phyloP scores from a whole-genome alignment of 2,888 invertebrate species.

The Nomada fabriciana region DNA sequence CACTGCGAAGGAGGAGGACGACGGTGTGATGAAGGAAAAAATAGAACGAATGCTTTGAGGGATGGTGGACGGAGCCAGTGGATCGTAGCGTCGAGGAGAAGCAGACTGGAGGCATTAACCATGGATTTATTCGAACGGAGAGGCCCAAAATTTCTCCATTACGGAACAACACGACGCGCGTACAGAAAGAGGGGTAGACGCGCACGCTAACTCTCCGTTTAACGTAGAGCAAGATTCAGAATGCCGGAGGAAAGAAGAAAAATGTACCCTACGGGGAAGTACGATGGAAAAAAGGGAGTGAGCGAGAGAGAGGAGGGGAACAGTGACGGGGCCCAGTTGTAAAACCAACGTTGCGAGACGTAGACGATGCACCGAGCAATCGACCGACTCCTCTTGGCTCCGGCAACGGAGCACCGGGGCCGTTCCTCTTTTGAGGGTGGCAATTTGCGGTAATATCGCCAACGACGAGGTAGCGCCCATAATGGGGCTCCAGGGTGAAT shows the following conservation, averaged over 20 bases:
- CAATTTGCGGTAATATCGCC: slow-evolving; percentile 84
- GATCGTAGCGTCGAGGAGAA: background rate
- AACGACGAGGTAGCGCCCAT: slow-evolving; percentile 82
- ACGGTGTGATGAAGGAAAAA: slow-evolving; percentile 56
- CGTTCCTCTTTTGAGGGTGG: slow-evolving; percentile 82
- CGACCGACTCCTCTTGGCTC: slow-evolving; percentile 64
- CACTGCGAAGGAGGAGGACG: slow-evolving; percentile 18
- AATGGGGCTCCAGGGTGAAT: slow-evolving; percentile 75
- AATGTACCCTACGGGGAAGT: slow-evolving; percentile 34
- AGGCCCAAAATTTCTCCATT: slow-evolving; percentile 82
- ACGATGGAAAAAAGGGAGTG: slow-evolving; percentile 5
- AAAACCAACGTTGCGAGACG: slow-evolving; percentile 76
- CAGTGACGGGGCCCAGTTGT: slow-evolving; percentile 71
- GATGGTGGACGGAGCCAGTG: slow-evolving; percentile 1
- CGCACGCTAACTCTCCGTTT: slow-evolving; percentile 26
- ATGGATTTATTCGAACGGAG: slow-evolving; percentile 82
- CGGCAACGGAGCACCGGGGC: slow-evolving; percentile 65
- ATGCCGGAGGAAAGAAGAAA: slow-evolving; percentile 20
- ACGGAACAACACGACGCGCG: slow-evolving; percentile 80
- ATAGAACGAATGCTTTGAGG: slow-evolving; percentile 32
- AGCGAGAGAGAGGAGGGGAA: slow-evolving; percentile 3
- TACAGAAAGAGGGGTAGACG: slow-evolving; percentile 45
- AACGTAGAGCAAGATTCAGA: slow-evolving; percentile 29
- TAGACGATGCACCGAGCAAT: slow-evolving; percentile 77
- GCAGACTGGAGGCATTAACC: slow-evolving; percentile 76